These are phyloP conservation scores for Campylomormyrus tamandua DNA, from an alignment of 2,113 vertebrate genomes.

Conservation along the genomic window DNA sequence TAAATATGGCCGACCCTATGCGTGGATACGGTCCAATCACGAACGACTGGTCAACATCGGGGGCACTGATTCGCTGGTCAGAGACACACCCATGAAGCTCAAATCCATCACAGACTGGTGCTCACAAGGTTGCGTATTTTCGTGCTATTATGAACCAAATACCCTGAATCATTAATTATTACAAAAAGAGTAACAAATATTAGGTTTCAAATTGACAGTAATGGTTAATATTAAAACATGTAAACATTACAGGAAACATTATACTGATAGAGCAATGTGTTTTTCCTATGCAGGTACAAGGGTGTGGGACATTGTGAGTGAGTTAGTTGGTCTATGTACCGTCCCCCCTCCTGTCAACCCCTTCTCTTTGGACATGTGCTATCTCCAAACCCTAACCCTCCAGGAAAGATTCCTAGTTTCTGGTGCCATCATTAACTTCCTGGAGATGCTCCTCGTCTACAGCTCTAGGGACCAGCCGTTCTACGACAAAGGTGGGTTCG, in stretches of 20 bases:
- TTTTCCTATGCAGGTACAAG: constrained; percentile 45
- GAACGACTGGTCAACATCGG: constrained; percentile 62
- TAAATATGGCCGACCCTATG: constrained; percentile 64
- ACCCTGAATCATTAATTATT: constrained; percentile 20
- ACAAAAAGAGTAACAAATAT: not conserved
- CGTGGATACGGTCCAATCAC: constrained; percentile 71
- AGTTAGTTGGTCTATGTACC: constrained; percentile 64
- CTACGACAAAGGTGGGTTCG: constrained; percentile 53
- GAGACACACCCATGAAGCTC: constrained; percentile 66
- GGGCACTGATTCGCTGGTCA: constrained; percentile 56
- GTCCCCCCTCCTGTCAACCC: constrained; percentile 64
- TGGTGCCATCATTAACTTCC: constrained; percentile 60
- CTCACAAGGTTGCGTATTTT: constrained; percentile 47
- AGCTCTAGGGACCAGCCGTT: constrained; percentile 55
- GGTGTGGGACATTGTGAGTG: constrained; percentile 65
- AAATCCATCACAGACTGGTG: constrained; percentile 62
- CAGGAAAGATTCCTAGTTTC: constrained; percentile 59
- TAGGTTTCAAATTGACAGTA: not conserved
- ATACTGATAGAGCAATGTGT: not conserved
- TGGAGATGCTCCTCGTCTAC: constrained; percentile 59
- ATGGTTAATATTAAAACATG: not conserved
- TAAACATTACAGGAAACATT: not conserved
- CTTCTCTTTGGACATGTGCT: constrained; percentile 62
- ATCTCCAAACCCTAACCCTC: constrained; percentile 60
- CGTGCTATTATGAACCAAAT: not conserved